Base-by-base conservation (phyloP, 1,140 invertebrate species). In the Drosophila melanica region DNA sequence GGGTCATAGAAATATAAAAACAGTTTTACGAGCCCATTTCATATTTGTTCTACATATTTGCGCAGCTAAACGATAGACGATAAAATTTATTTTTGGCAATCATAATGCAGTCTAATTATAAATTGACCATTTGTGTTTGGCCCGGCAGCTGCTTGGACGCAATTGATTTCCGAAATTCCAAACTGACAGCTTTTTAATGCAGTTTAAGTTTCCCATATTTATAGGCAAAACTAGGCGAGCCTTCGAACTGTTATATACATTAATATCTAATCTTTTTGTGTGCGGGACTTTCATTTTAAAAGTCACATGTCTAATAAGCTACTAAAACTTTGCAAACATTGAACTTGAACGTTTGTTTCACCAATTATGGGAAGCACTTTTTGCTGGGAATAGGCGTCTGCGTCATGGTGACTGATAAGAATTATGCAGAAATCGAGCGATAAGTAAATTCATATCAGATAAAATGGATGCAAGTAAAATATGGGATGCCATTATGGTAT, bases 61-160 rank as follows among this genome's bases (percentile, higher is more conserved):
- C 57, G 47, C 51, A 42, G 27, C 35, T 59, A 16, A 69, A 39
- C 48, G 27, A 45, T 44, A 27, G 51, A 33, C 16, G 11, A 51
- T 54, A 11, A 59, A 51, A 39, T 45, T 8, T 62, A 69, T 69
- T 69, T 62, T 69, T 69, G 66, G 66, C 58, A 51, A 69, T 62
- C 66, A 68, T n/a, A 69, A 30, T 62, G 48, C 58, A 37, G 18
- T n/a, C 58, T 47, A 54, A 62, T 45, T 69, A 53, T 69, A 62
- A 54, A 35, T 47, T 69, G 23, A 30, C 23, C 44, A 66, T 27
- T 27, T 27, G 27, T 6, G 23, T 27, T 27, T 27, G 23, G 23
- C 4, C 5, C 27, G 6, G 27, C 54, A 58, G 42, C 35, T 60
- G 55, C 18, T 44, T 20, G 27, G 27, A 23, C 42, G 39, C 39